These are phyloP conservation scores for Lissocephala sabroskyi DNA, from an alignment of 2,888 invertebrate genomes.

Conservation along the genomic window DNA sequence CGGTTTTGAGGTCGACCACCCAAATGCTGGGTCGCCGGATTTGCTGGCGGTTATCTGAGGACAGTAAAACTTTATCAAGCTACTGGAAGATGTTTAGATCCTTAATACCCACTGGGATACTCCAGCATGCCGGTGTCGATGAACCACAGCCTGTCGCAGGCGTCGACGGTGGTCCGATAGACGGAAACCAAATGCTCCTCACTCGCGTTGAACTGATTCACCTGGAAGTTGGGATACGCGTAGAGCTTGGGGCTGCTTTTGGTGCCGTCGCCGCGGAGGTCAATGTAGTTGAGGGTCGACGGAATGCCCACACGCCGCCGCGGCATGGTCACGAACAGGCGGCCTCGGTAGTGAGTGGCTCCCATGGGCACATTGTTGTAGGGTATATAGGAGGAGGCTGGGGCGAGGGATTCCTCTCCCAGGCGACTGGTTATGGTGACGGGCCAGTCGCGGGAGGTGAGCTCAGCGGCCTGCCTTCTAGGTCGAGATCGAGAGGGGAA, in stretches of 20 bases:
- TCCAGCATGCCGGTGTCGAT: constrained; percentile 84
- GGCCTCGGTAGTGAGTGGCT: constrained; percentile 72
- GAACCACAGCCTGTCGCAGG: constrained; percentile 84
- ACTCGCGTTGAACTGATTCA: constrained; percentile 60
- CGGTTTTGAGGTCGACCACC: constrained; percentile 78
- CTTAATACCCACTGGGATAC: constrained; percentile 75
- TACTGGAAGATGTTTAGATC: background rate
- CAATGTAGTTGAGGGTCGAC: constrained; percentile 75
- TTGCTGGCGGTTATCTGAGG: constrained; percentile 64
- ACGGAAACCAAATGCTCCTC: constrained; percentile 76
- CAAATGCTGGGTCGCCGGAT: constrained; percentile 78
- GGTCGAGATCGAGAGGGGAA: constrained; percentile 23
- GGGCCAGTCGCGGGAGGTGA: constrained; percentile 44
- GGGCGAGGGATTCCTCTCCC: background rate
- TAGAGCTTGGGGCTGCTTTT: constrained; percentile 60
- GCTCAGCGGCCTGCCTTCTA: constrained; percentile 25
- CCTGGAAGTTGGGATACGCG: constrained; percentile 67
- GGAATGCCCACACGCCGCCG: constrained; percentile 79
- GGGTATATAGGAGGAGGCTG: constrained; percentile 51
- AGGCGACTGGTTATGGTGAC: background rate
- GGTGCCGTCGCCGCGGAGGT: constrained; percentile 64
- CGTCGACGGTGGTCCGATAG: constrained; percentile 81
- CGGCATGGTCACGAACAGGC: constrained; percentile 82
- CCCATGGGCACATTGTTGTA: constrained; percentile 72
- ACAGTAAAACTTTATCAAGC: background rate